Evolutionary conservation across 2,797 vertebrate genomes (phyloP), one percentile per base, ranked within the genome.

Genomic region (Buphagus erythrorhynchus): DNA sequence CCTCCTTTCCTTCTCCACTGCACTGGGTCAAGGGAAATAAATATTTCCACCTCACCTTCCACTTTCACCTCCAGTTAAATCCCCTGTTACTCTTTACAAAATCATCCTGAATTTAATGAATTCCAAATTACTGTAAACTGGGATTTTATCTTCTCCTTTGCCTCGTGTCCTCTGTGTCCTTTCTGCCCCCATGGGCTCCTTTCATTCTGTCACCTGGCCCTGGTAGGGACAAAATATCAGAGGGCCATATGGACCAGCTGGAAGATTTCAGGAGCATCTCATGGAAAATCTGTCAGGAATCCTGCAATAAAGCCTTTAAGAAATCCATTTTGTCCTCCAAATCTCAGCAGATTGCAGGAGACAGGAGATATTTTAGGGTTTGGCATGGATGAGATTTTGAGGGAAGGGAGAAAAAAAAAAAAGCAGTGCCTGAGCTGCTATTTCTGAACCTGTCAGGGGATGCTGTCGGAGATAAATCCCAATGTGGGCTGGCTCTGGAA

Each of bases 351-450:
- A 90, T 95, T 95, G 93, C 76, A 46, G 61, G 48, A 91, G 77
- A 55, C 59, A 29, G 81, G 86, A 86, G 91, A 88, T 95, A 97
- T 97, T 97, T 97, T 93, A 36, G 78, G 45, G 28, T 88, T 95
- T 90, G 35, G 38, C 87, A 90, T 29, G 65, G 93, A 77, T 72
- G 58, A 94, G 75, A 31, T 46, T 86, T 49, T 22, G 38, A 74
- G 87, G 75, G n/a, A 25, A 24, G 13, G 7, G 2, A 0, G 11
- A 11, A 26, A 38, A 54, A 42, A 36, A 31, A 59, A 65, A 16
- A 55, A 14, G 11, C 57, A 31, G 65, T 17, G 81, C 75, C 79
- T 94, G 87, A 91, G 87, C 69, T 89, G 84, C 95, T 97, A 95
- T 96, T 96, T 95, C 94, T 95, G 91, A 93, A 80, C 85, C 79